Conservation (phyloP, 2,113 vertebrate genomes). For the Sardina pilchardus region DNA sequence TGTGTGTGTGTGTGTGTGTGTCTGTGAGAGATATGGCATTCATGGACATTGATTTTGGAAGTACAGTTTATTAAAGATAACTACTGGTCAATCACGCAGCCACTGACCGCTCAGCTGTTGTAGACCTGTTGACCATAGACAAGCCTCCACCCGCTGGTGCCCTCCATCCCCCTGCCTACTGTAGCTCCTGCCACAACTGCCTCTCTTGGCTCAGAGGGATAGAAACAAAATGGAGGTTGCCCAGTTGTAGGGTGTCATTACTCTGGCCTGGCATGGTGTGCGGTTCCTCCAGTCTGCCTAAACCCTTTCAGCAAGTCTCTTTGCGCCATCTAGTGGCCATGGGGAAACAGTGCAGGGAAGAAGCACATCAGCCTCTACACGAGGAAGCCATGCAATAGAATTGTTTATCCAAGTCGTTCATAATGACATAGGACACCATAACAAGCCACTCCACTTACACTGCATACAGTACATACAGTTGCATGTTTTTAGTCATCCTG, state of each 20-base stretch:
- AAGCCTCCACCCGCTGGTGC: background rate
- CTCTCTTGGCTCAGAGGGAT: constrained; percentile 7
- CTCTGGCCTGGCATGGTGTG: constrained; percentile 28
- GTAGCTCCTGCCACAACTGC: background rate
- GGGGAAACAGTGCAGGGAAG: background rate
- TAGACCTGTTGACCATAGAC: background rate
- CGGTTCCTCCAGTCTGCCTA: background rate
- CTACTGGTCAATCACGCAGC: background rate
- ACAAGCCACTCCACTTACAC: background rate
- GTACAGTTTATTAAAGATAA: background rate
- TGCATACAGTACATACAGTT: background rate
- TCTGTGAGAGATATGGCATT: background rate
- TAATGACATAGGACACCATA: background rate
- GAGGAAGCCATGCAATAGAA: background rate
- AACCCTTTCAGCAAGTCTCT: background rate
- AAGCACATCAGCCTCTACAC: background rate
- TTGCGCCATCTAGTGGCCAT: constrained; percentile 42
- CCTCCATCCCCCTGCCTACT: background rate
- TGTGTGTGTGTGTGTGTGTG: background rate
- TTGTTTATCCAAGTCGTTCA: background rate
- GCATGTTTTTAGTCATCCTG: background rate
- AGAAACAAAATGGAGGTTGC: constrained; percentile 48
- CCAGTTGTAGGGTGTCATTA: constrained; percentile 33
- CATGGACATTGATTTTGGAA: background rate
- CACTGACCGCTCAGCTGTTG: background rate